Evolutionary conservation across 2,888 invertebrate species (phyloP), one percentile per base, ranked within the genome.

Genomic region (Andrena flavipes): DNA sequence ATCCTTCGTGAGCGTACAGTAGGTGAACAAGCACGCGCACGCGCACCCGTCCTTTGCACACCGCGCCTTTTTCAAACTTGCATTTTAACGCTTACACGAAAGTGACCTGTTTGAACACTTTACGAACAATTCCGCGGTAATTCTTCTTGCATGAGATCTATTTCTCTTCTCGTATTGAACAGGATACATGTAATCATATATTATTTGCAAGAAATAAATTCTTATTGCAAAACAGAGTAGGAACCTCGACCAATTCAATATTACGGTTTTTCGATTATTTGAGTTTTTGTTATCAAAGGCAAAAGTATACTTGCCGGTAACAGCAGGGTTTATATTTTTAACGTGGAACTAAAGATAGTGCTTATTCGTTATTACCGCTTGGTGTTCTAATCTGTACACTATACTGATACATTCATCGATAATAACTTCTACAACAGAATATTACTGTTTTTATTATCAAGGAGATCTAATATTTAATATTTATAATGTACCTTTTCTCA

Each of bases 1-100:
- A 73, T 84, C 70, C 74, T 78, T 80, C 56, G 71, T 84, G 71
- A 79, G 84, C 72, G 84, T 78, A 70, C 54, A 56, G 80, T 30
- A 74, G 64, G 68, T 75, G 51, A 54, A 76, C 80, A 70, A 67
- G 51, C 79, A 74, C 77, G 76, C 78, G 80, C 81, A 73, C 79
- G 72, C 48, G 56, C 56, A 4, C 23, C 2, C 26, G 23, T 13
- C 8, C 56, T 10, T 26, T 13, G 56, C 10, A 13, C 49, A 72
- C 23, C 33, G 63, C 67, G 67, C 29, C 42, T 33, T 26, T 71
- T 16, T 72, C 29, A 62, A 42, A 62, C 35, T 29, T 29, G 16
- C 23, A 33, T 20, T 60, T 13, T 6, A 16, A 49, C 16, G 30
- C 20, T 72, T 16, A 62, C 42, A 49, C 30, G 29, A 72, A 62